Conservation (phyloP, 2,113 vertebrate genomes). For the Zosterops lateralis region DNA sequence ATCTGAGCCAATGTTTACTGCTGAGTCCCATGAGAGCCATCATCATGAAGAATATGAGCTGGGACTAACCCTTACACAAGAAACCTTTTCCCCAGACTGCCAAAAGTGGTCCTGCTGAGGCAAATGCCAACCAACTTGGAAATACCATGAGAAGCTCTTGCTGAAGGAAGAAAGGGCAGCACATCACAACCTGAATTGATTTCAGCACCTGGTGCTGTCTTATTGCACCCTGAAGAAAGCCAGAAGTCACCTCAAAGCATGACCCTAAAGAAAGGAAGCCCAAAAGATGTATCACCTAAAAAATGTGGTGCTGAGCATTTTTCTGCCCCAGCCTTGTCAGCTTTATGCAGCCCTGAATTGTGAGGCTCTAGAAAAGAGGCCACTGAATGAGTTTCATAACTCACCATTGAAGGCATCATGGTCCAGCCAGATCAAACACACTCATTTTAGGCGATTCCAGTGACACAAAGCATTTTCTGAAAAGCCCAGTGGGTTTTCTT, state of each 20-base stretch:
- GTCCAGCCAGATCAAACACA: background rate
- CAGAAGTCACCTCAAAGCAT: background rate
- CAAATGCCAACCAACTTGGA: conserved; percentile 6
- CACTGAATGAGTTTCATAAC: background rate
- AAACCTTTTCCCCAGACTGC: background rate
- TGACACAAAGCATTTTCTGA: background rate
- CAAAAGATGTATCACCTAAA: background rate
- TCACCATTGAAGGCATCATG: rapidly evolving
- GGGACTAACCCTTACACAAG: background rate
- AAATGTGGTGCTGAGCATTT: background rate
- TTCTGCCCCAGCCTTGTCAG: background rate
- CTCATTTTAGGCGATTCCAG: background rate
- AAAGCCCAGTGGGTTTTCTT: background rate
- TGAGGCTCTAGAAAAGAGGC: background rate
- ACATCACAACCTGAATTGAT: conserved; percentile 72
- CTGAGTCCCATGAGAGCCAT: background rate
- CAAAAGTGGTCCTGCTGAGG: conserved; percentile 76
- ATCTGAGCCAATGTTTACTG: background rate
- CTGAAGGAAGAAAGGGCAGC: conserved; percentile 44
- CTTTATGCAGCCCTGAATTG: background rate
- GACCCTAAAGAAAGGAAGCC: background rate
- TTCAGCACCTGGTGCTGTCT: conserved; percentile 73
- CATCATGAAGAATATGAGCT: background rate
- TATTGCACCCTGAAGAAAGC: background rate
- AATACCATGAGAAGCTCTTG: conserved; percentile 78